Percentiles rank a stretch among this genome's conserved stretches.
Conservation (phyloP, 2,113 vertebrate species). For the Heterochromis multidens region DNA sequence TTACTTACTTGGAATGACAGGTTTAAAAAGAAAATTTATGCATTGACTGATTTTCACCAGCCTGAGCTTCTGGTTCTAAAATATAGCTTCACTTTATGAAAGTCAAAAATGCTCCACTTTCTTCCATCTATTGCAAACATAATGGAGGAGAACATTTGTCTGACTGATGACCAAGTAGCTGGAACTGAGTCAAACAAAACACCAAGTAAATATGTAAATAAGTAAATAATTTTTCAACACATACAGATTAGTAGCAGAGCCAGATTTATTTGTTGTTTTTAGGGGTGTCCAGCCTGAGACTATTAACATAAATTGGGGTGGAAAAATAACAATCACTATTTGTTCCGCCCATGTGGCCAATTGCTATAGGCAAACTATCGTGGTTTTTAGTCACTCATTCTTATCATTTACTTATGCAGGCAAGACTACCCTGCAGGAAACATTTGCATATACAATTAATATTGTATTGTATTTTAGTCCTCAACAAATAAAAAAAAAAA, state of each 20-base stretch:
- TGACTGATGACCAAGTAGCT: background rate
- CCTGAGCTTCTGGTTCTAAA: background rate
- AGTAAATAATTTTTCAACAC: background rate
- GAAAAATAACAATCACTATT: background rate
- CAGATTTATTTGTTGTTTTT: background rate
- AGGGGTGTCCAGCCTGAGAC: background rate
- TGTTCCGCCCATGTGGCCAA: background rate
- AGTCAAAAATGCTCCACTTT: background rate
- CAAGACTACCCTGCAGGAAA: background rate
- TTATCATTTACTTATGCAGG: background rate
- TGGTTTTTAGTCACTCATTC: too few species aligned
- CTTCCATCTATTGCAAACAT: background rate
- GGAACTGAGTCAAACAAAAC: background rate
- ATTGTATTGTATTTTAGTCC: background rate
- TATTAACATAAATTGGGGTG: background rate
- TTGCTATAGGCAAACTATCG: background rate
- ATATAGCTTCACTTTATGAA: too few species aligned
- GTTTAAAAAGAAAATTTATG: background rate
- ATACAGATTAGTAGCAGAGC: background rate
- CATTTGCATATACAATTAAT: background rate
- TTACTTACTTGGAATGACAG: background rate
- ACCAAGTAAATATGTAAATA: background rate
- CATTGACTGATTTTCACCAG: background rate
- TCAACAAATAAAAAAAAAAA: constrained; percentile 53
- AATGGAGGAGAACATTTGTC: background rate